Evolutionary conservation across 2,888 invertebrate species (phyloP).

Genomic region (Blera fallax): DNA sequence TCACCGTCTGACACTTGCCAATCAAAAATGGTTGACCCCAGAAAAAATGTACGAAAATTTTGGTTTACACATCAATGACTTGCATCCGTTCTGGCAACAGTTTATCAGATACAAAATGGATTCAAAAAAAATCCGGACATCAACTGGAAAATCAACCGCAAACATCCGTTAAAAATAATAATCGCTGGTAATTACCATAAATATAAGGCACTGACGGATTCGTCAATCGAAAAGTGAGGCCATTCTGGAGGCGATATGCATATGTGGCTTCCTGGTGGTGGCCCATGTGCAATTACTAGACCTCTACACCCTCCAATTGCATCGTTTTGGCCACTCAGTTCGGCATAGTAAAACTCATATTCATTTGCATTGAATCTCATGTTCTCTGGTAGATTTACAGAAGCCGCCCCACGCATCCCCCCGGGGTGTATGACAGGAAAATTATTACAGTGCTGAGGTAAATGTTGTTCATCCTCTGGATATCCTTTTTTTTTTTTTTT

Average conservation of each 20-base stretch:
- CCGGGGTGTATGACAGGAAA: constrained; percentile 55
- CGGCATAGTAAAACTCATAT: constrained; percentile 38
- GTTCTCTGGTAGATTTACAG: constrained; percentile 60
- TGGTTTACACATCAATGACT: neutral
- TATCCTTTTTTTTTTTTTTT: constrained; percentile 11
- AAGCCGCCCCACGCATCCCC: constrained; percentile 4
- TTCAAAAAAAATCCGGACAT: constrained; percentile 5
- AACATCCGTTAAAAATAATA: constrained; percentile 62
- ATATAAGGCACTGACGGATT: constrained; percentile 17
- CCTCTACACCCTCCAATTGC: no score
- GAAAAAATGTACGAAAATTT: neutral
- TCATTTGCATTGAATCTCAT: constrained; percentile 39
- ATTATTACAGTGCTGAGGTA: constrained; percentile 61
- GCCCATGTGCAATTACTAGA: constrained; percentile 3
- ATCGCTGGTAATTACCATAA: constrained; percentile 57
- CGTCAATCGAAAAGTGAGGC: constrained; percentile 30
- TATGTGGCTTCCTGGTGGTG: constrained; percentile 12
- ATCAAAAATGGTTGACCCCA: neutral
- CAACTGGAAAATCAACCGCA: constrained; percentile 58
- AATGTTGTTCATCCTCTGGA: constrained; percentile 26
- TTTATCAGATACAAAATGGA: neutral
- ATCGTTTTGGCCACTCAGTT: neutral
- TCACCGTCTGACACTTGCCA: no score
- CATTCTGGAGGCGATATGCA: constrained; percentile 3
- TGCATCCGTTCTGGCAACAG: neutral